phyloP scores from a whole-genome alignment of 1,140 invertebrate genomes.

The Metaphire vulgaris region DNA sequence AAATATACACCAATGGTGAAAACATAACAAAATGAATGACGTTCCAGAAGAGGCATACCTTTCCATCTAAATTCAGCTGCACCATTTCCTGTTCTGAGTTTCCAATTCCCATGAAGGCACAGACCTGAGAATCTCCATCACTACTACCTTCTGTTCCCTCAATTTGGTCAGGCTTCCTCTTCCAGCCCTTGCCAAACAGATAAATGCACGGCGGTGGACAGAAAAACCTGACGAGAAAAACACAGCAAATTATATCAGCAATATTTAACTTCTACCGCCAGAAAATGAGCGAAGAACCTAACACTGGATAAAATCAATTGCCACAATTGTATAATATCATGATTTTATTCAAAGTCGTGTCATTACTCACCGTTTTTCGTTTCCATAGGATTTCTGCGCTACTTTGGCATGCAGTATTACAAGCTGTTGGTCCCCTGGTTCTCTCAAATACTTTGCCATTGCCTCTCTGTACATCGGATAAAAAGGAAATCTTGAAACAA shows the following conservation, averaged over 20 bases:
- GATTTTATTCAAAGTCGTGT: too few species aligned
- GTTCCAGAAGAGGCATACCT: too few species aligned
- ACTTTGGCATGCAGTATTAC: constrained; percentile 96
- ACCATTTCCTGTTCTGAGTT: constrained; percentile 99
- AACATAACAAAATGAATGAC: too few species aligned
- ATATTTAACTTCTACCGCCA: too few species aligned
- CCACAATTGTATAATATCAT: too few species aligned
- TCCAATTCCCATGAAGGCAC: constrained; percentile 97
- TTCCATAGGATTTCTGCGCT: constrained; percentile 99
- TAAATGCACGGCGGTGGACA: constrained; percentile 99
- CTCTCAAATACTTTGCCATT: constrained; percentile 65
- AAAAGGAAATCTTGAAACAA: too few species aligned
- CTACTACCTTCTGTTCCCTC: constrained; percentile 38
- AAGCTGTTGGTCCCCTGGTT: constrained; percentile 89
- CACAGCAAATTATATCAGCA: not conserved
- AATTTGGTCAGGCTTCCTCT: constrained; percentile 70
- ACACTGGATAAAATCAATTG: too few species aligned
- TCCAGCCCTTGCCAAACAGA: constrained; percentile 94
- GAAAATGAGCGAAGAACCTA: too few species aligned
- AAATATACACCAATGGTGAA: too few species aligned
- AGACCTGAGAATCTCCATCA: constrained; percentile 63
- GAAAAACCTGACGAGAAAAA: constrained; percentile 66
- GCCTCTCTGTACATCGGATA: not conserved
- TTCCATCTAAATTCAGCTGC: constrained; percentile 85
- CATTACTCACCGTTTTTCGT: constrained; percentile 76